phyloP scores from a whole-genome alignment of 2,113 vertebrate species.

The Scomber colias region DNA sequence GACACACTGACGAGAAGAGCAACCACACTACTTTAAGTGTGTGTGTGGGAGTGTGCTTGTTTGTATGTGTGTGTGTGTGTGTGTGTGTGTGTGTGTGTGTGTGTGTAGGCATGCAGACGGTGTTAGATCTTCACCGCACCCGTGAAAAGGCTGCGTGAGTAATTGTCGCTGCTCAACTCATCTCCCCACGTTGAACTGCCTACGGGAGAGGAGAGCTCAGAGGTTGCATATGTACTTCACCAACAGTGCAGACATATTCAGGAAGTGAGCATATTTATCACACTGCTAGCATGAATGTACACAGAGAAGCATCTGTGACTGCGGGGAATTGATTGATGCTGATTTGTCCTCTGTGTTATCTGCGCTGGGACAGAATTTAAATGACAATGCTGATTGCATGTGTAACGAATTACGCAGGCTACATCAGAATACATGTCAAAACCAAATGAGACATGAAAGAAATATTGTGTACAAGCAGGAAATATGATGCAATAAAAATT shows the following conservation, averaged over 20 bases:
- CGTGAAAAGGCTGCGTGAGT: conserved; percentile 55
- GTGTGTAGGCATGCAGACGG: not conserved
- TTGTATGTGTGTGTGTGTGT: not conserved
- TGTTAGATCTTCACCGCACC: conserved; percentile 27
- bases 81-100: not conserved
- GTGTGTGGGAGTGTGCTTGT: not conserved
- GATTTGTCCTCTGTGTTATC: conserved; percentile 28
- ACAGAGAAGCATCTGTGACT: conserved; percentile 18
- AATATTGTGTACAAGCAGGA: not conserved
- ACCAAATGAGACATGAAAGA: conserved; percentile 5
- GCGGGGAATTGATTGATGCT: conserved; percentile 14
- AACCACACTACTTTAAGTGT: not conserved
- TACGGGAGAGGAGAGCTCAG: conserved; percentile 29
- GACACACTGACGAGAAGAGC: conserved; percentile 27
- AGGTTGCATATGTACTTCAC: conserved; percentile 43
- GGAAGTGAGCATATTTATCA: conserved; percentile 33
- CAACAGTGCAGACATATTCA: conserved; percentile 23
- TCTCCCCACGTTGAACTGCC: conserved; percentile 27
- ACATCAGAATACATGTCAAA: conserved; percentile 3
- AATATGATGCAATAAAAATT: conserved; percentile 7
- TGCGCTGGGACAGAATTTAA: conserved; percentile 5
- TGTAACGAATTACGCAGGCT: not conserved
- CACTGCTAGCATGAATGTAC: conserved; percentile 9
- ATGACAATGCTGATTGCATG: not conserved
- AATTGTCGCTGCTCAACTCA: conserved; percentile 46